These are phyloP conservation scores for Allobates femoralis DNA, from an alignment of 2,797 vertebrate species.

Conservation along the genomic window DNA sequence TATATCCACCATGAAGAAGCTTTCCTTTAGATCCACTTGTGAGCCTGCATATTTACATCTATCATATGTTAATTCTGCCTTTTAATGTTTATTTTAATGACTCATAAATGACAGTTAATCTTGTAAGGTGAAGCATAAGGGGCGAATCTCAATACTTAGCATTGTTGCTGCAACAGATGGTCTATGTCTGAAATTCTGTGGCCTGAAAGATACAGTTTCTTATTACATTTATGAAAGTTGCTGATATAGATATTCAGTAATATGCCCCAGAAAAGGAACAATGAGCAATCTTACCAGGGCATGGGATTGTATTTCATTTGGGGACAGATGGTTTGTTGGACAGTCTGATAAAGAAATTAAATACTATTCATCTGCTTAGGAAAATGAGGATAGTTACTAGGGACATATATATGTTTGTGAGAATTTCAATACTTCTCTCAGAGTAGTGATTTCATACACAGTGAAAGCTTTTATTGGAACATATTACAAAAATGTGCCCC, in stretches of 20 bases:
- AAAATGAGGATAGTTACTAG: constrained; percentile 35
- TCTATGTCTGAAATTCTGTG: constrained; percentile 77
- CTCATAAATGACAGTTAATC: constrained; percentile 83
- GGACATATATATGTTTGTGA: constrained; percentile 55
- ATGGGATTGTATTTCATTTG: constrained; percentile 77
- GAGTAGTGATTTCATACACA: neutral
- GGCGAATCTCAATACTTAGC: constrained; percentile 76
- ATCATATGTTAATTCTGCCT: constrained; percentile 74
- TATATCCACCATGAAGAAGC: neutral
- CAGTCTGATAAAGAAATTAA: constrained; percentile 70
- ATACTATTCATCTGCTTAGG: constrained; percentile 66
- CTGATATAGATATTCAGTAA: constrained; percentile 78
- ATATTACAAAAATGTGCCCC: neutral
- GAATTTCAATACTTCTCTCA: constrained; percentile 25
- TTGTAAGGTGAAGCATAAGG: constrained; percentile 81
- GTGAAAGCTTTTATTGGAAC: neutral
- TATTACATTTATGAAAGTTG: constrained; percentile 82
- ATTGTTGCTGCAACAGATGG: constrained; percentile 78
- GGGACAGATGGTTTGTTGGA: constrained; percentile 79
- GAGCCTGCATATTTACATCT: constrained; percentile 73
- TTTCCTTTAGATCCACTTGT: neutral
- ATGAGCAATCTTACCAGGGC: constrained; percentile 72
- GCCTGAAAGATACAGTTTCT: constrained; percentile 78
- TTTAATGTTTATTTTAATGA: constrained; percentile 81
- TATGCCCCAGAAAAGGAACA: constrained; percentile 75